phyloP scores from a whole-genome alignment of 2,113 vertebrate genomes.

The Delphinus delphis region DNA sequence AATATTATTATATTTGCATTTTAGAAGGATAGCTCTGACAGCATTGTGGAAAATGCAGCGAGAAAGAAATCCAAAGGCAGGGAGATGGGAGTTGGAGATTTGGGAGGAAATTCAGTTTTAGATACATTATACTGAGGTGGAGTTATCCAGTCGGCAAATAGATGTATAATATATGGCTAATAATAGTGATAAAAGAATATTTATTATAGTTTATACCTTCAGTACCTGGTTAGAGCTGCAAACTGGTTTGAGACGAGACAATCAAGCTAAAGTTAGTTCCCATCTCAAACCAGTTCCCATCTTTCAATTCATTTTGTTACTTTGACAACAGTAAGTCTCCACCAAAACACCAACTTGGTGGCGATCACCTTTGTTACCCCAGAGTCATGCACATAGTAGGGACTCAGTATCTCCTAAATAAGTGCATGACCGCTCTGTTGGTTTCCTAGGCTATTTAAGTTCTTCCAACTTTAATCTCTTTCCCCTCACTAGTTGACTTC shows the following conservation, averaged over 20 bases:
- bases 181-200: not conserved
- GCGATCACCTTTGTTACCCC: not conserved
- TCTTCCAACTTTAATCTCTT: not conserved
- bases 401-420: not conserved
- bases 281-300: not conserved
- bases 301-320: not conserved
- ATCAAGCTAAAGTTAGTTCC: not conserved
- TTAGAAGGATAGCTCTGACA: not conserved
- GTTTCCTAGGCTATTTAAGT: not conserved
- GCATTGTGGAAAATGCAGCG: not conserved
- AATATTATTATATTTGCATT: not conserved
- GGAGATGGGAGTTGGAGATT: not conserved
- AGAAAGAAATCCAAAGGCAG: not conserved
- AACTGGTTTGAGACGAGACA: not conserved
- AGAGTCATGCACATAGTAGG: not conserved
- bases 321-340: not conserved
- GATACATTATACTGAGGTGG: not conserved
- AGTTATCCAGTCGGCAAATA: not conserved
- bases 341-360: not conserved
- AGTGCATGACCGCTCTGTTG: not conserved
- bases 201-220: not conserved
- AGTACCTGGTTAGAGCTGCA: not conserved
- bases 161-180: not conserved
- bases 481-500: not conserved
- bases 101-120: not conserved